Base-by-base conservation (phyloP, 2,113 vertebrate species). In the Eidolon helvum region DNA sequence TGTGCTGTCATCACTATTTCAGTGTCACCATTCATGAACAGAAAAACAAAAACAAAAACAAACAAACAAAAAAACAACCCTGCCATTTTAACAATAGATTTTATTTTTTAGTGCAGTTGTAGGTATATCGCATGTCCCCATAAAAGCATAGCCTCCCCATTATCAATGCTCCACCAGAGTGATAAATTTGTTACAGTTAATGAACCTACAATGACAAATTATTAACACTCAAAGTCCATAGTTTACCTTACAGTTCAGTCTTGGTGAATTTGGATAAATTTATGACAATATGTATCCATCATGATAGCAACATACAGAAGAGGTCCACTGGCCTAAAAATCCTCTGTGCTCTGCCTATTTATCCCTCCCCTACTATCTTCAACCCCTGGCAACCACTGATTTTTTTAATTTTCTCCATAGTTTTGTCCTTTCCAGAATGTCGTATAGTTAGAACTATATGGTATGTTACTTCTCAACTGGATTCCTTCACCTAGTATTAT, bases 341-440 rank as follows among this genome's bases (percentile, higher is more conserved):
- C 14, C 26, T 59, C 40, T 40, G 2, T 69, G 26, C 7, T 50
- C 71, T 61, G 33, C 7, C 18, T 40, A 5, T 38, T 33, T 59
- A 84, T 14, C 10, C 2, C 4, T 45, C 26, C 14, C 22, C 1
- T 14, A 19, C 22, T 33, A 10, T 1, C 10, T 48, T 1, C 19
- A 68, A 38, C 24, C n/a, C 38, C 40, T 77, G 26, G 30, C 11
- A 59, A 48, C 24, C 4, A 21, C n/a, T 90, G 71, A 19, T 38
- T 7, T 61, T 66, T n/a, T n/a, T 24, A 40, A 40, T 30, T 26
- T 35, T 21, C 24, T n/a, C n/a, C 19, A 68, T 48, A 33, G n/a
- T 19, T 77, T 69, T 94, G 14, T 21, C 26, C 12, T 38, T 75
- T 68, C 63, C 43, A 69, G 3, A 85, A n/a, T n/a, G 21, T 69